These are phyloP conservation scores for Recurvirostra avosetta DNA, from an alignment of 2,113 vertebrate genomes.

Conservation along the genomic window DNA sequence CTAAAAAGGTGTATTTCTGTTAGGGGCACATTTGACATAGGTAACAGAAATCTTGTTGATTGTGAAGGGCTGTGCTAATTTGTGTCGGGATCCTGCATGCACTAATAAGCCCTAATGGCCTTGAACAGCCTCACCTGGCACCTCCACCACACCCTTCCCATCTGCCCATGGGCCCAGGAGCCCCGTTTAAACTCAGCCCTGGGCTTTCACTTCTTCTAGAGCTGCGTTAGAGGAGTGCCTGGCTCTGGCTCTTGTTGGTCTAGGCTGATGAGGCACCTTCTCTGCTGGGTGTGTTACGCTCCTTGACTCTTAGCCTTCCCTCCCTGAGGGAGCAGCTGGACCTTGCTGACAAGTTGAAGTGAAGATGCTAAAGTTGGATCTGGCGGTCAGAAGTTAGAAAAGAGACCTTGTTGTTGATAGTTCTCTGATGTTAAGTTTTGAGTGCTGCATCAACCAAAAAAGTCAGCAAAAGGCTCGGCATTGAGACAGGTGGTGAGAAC, in stretches of 20 bases:
- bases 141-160: neutral
- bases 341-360: neutral
- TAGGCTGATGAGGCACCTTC: neutral
- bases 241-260: accelerated
- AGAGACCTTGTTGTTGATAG: neutral
- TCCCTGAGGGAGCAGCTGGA: neutral
- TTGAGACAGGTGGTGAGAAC: neutral
- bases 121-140: neutral
- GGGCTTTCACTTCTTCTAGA: accelerated
- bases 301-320: neutral
- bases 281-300: neutral
- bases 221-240: accelerated
- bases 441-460: neutral
- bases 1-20: neutral
- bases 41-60: neutral
- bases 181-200: neutral
- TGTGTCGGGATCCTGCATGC: neutral
- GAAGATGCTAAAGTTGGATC: neutral
- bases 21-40: neutral
- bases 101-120: neutral
- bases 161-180: neutral
- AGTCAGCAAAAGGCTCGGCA: neutral
- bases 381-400: neutral
- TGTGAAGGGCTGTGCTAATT: neutral
- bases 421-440: neutral